Evolutionary conservation across 1,140 invertebrate genomes (phyloP), one percentile per base, ranked within the genome.

Genomic region (Micrasema longulum): DNA sequence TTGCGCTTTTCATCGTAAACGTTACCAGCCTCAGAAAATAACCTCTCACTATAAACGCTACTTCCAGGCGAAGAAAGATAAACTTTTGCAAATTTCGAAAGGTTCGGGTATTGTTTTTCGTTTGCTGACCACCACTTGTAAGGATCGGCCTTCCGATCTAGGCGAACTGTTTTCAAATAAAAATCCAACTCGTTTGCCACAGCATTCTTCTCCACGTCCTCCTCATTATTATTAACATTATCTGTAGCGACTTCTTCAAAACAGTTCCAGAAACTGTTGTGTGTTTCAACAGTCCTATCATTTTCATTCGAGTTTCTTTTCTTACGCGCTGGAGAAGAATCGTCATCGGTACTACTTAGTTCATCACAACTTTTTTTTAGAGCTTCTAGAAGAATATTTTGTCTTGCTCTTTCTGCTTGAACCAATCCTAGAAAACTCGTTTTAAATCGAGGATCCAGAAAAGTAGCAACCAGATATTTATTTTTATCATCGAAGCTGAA

Each of bases 81-180:
- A 72, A 78, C 65, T 73, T 70, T 72, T 69, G 55, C 62, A 72
- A 77, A 74, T 72, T 77, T 74, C 52, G 64, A 68, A 18, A 77
- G 70, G 52, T 77, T 74, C 66, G 75, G 71, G 64, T 76, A 76
- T 75, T 74, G 26, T 31, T 74, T 73, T 77, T 57, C 41, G 18
- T 71, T 77, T 76, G 71, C 57, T 31, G 26, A 69, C 76, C 74
- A 76, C 72, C 73, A 43, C 41, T 16, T 43, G 41, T 43, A 43
- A 43, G 11, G 3, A 2, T 5, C 3, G 10, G 3, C 41, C 12
- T 11, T 11, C 3, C 11, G 41, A 43, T 43, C 41, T 43, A 43
- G 14, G 41, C 41, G 11, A 43, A 43, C 41, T n/a, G 41, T 43
- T 43, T 43, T 43, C 41, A 43, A n/a, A 16, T 43, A 43, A 43